Conservation (phyloP, 2,113 vertebrate genomes). For the Patagioenas fasciata region DNA sequence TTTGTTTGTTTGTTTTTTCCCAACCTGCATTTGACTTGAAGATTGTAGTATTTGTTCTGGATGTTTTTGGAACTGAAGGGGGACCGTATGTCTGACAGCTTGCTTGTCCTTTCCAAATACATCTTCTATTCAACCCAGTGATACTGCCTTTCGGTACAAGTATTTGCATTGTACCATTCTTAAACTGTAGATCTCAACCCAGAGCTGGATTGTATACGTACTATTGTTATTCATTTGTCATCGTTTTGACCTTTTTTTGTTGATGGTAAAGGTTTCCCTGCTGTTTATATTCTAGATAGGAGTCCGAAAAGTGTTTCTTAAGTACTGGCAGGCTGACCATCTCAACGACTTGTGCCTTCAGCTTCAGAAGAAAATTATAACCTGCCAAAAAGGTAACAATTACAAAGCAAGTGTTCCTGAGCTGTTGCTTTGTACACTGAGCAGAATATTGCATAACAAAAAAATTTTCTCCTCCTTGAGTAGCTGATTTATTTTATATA, state of each 20-base stretch:
- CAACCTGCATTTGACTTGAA: neutral
- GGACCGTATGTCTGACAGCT: neutral
- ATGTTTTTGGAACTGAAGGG: neutral
- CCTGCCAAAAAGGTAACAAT: slow-evolving; percentile 92
- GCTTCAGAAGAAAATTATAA: slow-evolving; percentile 88
- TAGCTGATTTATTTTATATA: neutral
- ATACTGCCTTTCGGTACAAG: neutral
- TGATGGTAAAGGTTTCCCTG: neutral
- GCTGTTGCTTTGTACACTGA: neutral
- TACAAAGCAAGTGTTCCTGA: neutral
- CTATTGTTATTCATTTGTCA: neutral
- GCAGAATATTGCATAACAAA: neutral
- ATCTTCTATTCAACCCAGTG: neutral
- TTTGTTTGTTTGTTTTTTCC: too few relatives aligned
- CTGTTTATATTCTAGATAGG: slow-evolving; percentile 83
- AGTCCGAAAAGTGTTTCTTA: slow-evolving; percentile 89
- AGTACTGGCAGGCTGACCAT: slow-evolving; percentile 93
- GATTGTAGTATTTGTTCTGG: neutral
- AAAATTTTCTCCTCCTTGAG: neutral
- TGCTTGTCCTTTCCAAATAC: neutral
- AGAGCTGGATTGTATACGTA: neutral
- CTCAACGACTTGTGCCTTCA: slow-evolving; percentile 90
- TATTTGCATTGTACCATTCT: neutral
- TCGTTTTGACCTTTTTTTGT: neutral
- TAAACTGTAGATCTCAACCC: neutral